These are phyloP conservation scores for Prionailurus viverrinus DNA, from an alignment of 2,113 vertebrate genomes.

Conservation along the genomic window DNA sequence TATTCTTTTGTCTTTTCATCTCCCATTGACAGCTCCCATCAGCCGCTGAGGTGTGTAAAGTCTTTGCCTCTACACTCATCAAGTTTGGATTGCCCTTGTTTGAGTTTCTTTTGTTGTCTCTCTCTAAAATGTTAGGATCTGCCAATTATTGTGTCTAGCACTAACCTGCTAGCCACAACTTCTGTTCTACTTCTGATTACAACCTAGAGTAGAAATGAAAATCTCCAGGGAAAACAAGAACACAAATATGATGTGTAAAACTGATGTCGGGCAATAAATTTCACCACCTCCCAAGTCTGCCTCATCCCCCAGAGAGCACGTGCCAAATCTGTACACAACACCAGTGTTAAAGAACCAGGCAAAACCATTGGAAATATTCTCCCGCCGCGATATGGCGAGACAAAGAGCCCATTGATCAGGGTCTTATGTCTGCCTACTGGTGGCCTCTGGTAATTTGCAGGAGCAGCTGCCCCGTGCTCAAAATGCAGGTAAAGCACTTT, in stretches of 20 bases:
- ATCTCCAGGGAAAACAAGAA: slow-evolving; percentile 29
- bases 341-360: neutral
- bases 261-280: neutral
- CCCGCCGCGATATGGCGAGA: neutral
- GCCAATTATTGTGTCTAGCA: neutral
- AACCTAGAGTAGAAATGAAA: slow-evolving; percentile 23
- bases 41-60: fast-evolving
- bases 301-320: neutral
- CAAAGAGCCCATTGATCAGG: slow-evolving; percentile 2
- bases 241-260: neutral
- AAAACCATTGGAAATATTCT: neutral
- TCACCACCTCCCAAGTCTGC: neutral
- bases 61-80: neutral
- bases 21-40: too few relatives aligned
- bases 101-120: neutral
- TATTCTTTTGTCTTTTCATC: neutral
- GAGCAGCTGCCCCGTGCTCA: neutral
- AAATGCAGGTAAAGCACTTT: slow-evolving; percentile 27
- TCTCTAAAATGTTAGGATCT: slow-evolving; percentile 6
- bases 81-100: neutral
- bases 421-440: neutral
- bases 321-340: neutral
- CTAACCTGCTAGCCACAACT: neutral
- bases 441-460: neutral
- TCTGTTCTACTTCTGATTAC: slow-evolving; percentile 17